A percentile compares a stretch with the other conserved stretches of the same genome.
These are phyloP conservation scores for Saimiri boliviensis DNA, from an alignment of 2,113 vertebrate species.

Conservation along the genomic window DNA sequence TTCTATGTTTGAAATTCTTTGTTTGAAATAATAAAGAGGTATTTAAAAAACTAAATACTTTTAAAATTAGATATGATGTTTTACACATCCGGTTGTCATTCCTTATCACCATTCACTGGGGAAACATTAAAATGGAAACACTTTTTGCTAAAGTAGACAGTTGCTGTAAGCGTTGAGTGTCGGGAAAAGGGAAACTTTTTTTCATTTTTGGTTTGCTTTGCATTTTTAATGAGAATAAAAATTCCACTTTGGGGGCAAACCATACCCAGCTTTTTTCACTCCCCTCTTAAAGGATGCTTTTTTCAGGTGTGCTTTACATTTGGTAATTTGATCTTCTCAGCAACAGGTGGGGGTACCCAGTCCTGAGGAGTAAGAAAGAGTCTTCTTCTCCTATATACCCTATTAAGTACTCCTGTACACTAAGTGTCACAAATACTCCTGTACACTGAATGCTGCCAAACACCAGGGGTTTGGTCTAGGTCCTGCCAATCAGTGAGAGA, in stretches of 20 bases:
- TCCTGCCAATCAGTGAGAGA: too few species aligned
- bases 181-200: neutral
- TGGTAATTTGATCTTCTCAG: slow-evolving; percentile 15
- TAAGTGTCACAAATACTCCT: too few species aligned
- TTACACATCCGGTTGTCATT: neutral
- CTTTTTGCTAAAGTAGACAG: neutral
- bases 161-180: neutral
- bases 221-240: slow-evolving; percentile 10
- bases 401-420: neutral
- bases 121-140: slow-evolving; percentile 18
- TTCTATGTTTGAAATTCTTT: slow-evolving; percentile 32
- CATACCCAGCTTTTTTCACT: neutral
- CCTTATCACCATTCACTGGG: neutral
- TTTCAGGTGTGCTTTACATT: neutral
- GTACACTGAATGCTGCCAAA: too few species aligned
- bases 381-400: neutral
- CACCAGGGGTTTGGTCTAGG: too few species aligned
- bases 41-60: neutral
- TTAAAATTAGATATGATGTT: neutral
- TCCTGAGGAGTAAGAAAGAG: neutral
- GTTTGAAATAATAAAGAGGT: neutral
- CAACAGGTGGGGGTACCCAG: neutral
- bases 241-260: neutral
- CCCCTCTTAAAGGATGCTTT: neutral
- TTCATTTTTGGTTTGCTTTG: neutral